A percentile compares a stretch with the other conserved stretches of the same genome.
Evolutionary conservation across 2,888 invertebrate genomes (phyloP).

Genomic region (Bruchidius siliquastri): DNA sequence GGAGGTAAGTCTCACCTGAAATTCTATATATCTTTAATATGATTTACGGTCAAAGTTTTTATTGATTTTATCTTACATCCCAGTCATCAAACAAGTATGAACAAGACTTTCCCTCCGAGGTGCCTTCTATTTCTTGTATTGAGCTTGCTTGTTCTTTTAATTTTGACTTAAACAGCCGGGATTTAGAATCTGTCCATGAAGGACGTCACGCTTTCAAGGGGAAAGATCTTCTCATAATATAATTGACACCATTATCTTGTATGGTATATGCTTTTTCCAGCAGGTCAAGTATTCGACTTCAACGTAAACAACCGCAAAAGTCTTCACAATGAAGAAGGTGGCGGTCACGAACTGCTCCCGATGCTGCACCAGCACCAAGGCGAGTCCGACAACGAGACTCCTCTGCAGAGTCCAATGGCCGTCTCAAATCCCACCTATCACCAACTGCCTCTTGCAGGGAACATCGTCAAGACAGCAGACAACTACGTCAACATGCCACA

Average conservation of each 20-base stretch:
- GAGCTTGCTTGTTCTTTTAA: too few relatives aligned
- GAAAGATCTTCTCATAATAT: too few relatives aligned
- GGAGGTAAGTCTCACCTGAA: conserved; percentile 22
- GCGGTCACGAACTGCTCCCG: conserved; percentile 50
- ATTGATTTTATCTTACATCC: too few relatives aligned
- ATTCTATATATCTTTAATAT: neutral
- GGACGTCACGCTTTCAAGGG: too few relatives aligned
- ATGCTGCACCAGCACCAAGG: conserved; percentile 51
- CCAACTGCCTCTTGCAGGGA: conserved; percentile 30
- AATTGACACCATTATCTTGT: too few relatives aligned
- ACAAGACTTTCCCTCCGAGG: too few relatives aligned
- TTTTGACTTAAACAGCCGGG: too few relatives aligned
- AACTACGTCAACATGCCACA: conserved; percentile 55
- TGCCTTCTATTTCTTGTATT: too few relatives aligned
- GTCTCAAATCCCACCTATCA: conserved; percentile 45
- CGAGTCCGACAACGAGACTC: conserved; percentile 30
- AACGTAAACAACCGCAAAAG: conserved; percentile 39
- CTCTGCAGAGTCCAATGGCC: conserved; percentile 31
- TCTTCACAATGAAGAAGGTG: conserved; percentile 21
- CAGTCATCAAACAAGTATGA: too few relatives aligned
- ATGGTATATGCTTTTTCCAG: neutral
- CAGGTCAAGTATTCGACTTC: conserved; percentile 41
- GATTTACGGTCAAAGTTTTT: too few relatives aligned
- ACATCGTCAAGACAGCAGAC: conserved; percentile 42
- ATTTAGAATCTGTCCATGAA: too few relatives aligned